These are phyloP conservation scores for Callipepla squamata DNA, from an alignment of 2,113 vertebrate genomes.

Conservation along the genomic window DNA sequence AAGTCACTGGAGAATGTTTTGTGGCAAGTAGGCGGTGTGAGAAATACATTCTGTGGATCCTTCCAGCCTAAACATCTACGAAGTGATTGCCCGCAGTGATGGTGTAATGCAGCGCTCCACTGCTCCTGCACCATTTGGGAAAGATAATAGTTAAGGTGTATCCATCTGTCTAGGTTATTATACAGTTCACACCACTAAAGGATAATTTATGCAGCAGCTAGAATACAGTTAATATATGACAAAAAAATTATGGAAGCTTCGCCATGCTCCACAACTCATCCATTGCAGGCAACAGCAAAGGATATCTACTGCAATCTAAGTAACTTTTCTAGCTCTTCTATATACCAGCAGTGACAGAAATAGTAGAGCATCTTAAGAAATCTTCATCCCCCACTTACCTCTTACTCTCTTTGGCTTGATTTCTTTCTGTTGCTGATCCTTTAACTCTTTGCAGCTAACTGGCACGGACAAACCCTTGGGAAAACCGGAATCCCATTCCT, in stretches of 20 bases:
- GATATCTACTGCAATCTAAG: background rate
- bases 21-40: background rate
- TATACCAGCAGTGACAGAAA: background rate
- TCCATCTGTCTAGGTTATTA: slow-evolving; percentile 20
- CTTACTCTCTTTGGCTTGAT: background rate
- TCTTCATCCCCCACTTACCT: background rate
- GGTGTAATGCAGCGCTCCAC: background rate
- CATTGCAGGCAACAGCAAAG: background rate
- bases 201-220: slow-evolving; percentile 31
- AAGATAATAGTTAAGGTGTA: slow-evolving; percentile 57
- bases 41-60: background rate
- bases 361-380: background rate
- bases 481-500: background rate
- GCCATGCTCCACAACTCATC: background rate
- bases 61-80: background rate
- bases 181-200: background rate
- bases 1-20: background rate
- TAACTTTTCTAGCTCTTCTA: background rate
- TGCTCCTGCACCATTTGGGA: slow-evolving; percentile 28
- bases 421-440: background rate
- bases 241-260: background rate
- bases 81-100: background rate
- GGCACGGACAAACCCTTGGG: background rate
- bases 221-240: background rate
- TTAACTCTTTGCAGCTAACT: background rate